Conservation (phyloP, 2,888 invertebrate genomes). For the Athrips mouffetella region DNA sequence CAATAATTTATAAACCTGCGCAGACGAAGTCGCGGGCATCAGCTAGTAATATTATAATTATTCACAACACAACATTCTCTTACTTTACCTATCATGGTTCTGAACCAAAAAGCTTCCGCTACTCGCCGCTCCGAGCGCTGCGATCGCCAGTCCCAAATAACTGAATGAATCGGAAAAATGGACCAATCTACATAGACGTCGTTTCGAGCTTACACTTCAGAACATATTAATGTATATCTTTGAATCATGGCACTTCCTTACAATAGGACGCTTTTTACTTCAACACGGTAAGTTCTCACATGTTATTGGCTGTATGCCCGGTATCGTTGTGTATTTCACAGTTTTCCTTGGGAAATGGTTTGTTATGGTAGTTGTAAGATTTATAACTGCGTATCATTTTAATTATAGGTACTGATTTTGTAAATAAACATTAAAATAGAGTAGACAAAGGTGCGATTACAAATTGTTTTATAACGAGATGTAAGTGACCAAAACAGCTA, state of each 20-base stretch:
- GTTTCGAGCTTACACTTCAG: conserved; percentile 5
- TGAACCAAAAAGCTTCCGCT: conserved; percentile 42
- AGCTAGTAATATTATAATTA: too few relatives aligned
- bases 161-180: conserved; percentile 35
- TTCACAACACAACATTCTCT: not conserved
- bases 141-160: conserved; percentile 34
- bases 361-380: not conserved
- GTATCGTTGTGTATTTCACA: too few relatives aligned
- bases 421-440: conserved; percentile 1
- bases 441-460: not conserved
- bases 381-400: not conserved
- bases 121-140: conserved; percentile 63
- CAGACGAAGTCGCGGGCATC: too few relatives aligned
- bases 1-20: too few relatives aligned
- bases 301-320: too few relatives aligned
- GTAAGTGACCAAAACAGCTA: too few relatives aligned
- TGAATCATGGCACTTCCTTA: too few relatives aligned
- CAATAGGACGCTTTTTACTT: too few relatives aligned
- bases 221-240: not conserved
- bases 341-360: not conserved
- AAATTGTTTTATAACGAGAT: too few relatives aligned
- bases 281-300: too few relatives aligned
- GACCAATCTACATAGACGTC: conserved; percentile 24
- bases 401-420: not conserved
- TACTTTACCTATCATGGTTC: not conserved